phyloP scores from a whole-genome alignment of 2,888 invertebrate species.

The Adelognathus sp. region DNA sequence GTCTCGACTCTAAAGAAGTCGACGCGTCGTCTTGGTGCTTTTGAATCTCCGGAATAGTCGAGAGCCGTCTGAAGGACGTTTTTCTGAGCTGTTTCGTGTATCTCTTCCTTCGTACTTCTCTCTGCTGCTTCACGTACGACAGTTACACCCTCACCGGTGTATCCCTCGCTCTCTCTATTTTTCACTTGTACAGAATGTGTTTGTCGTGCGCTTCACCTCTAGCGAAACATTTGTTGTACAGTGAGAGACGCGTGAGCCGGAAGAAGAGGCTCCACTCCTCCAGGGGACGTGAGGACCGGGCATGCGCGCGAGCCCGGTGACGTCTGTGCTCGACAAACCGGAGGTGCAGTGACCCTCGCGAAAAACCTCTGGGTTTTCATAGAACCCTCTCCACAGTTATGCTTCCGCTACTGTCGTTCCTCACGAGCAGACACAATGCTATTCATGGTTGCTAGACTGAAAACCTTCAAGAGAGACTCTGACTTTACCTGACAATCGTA shows the following conservation, averaged over 20 bases:
- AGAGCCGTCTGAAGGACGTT: slow-evolving; percentile 63
- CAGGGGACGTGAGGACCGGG: slow-evolving; percentile 29
- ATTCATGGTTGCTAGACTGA: too few species aligned
- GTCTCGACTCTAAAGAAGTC: slow-evolving; percentile 44
- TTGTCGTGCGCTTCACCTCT: slow-evolving; percentile 68
- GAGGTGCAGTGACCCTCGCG: slow-evolving; percentile 52
- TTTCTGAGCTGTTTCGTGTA: slow-evolving; percentile 61
- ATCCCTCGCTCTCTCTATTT: not conserved
- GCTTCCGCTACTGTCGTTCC: not conserved
- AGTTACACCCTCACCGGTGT: not conserved
- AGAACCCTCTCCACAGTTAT: not conserved
- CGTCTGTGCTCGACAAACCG: slow-evolving; percentile 46
- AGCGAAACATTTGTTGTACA: slow-evolving; percentile 61
- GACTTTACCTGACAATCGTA: not conserved
- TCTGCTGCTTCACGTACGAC: slow-evolving; percentile 42
- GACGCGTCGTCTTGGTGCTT: slow-evolving; percentile 54
- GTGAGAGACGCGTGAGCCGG: slow-evolving; percentile 31
- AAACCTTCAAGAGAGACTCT: slow-evolving; percentile 3
- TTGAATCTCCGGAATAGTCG: slow-evolving; percentile 58
- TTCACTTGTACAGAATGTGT: slow-evolving; percentile 57
- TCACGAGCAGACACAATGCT: too few species aligned
- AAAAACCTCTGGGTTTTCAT: not conserved
- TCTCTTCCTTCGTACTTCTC: slow-evolving; percentile 32
- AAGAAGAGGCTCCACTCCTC: slow-evolving; percentile 35
- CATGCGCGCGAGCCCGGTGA: not conserved